phyloP scores from a whole-genome alignment of 2,113 vertebrate genomes.

The Natator depressus region DNA sequence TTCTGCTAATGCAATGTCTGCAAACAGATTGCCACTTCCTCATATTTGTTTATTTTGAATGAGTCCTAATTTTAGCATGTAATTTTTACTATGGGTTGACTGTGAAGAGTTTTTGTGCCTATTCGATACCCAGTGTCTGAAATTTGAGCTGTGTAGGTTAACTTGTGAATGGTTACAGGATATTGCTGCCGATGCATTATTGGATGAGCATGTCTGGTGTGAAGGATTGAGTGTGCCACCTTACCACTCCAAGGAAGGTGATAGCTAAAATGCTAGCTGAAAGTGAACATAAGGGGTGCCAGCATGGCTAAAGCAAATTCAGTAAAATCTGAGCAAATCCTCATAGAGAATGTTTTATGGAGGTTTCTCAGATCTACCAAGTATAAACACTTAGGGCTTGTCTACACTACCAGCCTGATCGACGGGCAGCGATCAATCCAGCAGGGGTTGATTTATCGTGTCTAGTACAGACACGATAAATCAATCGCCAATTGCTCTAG shows the following conservation, averaged over 20 bases:
- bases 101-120: conserved; percentile 39
- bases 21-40: conserved; percentile 60
- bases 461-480: too few relatives aligned
- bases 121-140: not conserved
- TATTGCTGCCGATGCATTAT: not conserved
- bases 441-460: too few relatives aligned
- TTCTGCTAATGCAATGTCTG: conserved; percentile 23
- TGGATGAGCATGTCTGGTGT: not conserved
- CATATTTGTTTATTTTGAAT: conserved; percentile 56
- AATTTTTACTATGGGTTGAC: conserved; percentile 9
- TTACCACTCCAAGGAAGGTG: not conserved
- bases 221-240: not conserved
- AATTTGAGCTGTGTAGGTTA: not conserved
- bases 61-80: conserved; percentile 24
- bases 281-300: conserved; percentile 4
- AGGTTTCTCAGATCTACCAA: not conserved
- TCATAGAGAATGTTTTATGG: not conserved
- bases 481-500: too few relatives aligned
- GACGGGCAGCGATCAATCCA: too few relatives aligned
- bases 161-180: not conserved
- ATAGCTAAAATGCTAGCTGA: not conserved
- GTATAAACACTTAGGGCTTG: not conserved
- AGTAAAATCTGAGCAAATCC: not conserved
- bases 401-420: too few relatives aligned
- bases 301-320: not conserved